These are phyloP conservation scores for Phocoena sinus DNA, from an alignment of 2,113 vertebrate genomes.

Conservation along the genomic window DNA sequence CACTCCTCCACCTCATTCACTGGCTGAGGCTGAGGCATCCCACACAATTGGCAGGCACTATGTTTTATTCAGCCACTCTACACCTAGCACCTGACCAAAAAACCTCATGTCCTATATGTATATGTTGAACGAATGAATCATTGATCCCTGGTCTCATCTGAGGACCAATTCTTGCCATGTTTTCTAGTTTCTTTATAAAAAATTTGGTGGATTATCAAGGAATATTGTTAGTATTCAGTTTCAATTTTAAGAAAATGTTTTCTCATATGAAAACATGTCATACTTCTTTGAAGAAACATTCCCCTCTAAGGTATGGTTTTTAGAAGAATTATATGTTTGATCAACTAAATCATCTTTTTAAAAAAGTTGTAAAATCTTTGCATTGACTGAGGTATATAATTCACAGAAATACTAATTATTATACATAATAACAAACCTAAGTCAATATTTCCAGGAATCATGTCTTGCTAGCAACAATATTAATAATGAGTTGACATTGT, in stretches of 20 bases:
- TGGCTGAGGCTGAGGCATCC: no score
- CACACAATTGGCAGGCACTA: not conserved
- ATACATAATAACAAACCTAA: not conserved
- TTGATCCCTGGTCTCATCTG: not conserved
- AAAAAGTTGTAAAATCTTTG: not conserved
- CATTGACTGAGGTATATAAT: not conserved
- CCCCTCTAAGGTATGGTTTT: not conserved
- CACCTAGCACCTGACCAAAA: not conserved
- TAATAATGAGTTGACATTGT: slow-evolving; percentile 36
- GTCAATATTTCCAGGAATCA: not conserved
- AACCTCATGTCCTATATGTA: not conserved
- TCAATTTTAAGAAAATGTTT: slow-evolving; percentile 11
- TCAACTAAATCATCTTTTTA: not conserved
- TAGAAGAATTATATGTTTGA: not conserved
- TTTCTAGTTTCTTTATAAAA: not conserved
- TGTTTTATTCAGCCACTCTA: not conserved
- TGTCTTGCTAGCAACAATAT: not conserved
- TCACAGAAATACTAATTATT: not conserved
- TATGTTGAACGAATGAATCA: not conserved
- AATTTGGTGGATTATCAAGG: not conserved
- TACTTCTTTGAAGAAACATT: not conserved
- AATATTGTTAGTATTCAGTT: not conserved
- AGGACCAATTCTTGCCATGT: not conserved
- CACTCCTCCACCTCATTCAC: no score
- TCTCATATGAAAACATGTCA: not conserved